phyloP scores from a whole-genome alignment of 2,888 invertebrate genomes.

The Bhutanitis thaidina region DNA sequence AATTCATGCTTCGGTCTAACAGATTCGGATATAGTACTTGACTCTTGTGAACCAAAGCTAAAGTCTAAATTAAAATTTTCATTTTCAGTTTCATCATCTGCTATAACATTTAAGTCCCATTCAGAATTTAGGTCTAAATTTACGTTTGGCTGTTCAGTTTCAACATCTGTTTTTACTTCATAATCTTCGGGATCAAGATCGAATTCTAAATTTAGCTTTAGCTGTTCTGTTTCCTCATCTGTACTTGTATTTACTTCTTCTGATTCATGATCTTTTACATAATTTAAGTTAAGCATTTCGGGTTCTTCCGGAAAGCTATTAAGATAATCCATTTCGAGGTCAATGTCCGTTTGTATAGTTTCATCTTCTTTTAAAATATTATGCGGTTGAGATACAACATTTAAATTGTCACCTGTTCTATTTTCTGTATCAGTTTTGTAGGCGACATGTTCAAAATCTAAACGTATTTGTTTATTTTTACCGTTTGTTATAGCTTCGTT shows the following conservation, averaged over 20 bases:
- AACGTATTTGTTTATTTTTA: background rate
- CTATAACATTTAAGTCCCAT: no score
- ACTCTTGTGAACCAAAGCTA: no score
- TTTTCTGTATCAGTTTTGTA: background rate
- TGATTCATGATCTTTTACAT: background rate
- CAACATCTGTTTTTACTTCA: background rate
- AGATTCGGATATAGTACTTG: no score
- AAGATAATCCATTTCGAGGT: background rate
- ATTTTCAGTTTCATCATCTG: no score
- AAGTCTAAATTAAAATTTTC: no score
- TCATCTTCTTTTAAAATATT: background rate
- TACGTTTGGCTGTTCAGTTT: background rate
- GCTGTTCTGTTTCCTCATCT: background rate
- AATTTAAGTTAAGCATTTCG: no score
- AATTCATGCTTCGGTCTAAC: no score
- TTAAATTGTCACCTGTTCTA: background rate
- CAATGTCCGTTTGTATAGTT: background rate
- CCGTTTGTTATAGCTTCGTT: background rate
- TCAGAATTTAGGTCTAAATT: background rate
- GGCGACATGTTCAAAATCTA: background rate
- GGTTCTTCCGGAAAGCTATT: background rate
- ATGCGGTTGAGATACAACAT: background rate
- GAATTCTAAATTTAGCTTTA: no score
- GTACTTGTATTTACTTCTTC: background rate
- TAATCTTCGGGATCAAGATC: background rate